These are phyloP conservation scores for Rhagonycha lutea DNA, from an alignment of 2,888 invertebrate species.

Conservation along the genomic window DNA sequence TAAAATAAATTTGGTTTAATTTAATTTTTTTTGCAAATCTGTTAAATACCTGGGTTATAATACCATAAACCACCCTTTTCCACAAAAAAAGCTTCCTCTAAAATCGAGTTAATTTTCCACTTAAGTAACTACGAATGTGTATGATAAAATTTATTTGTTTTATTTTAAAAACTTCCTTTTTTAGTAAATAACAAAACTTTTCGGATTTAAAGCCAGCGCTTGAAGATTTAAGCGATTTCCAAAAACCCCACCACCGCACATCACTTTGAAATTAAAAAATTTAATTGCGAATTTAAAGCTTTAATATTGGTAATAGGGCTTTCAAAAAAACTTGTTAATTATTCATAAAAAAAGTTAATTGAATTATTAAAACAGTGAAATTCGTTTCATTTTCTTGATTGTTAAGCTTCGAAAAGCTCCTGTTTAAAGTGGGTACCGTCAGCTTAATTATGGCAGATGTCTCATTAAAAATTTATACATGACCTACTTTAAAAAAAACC, in stretches of 20 bases:
- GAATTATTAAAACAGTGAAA: slow-evolving; percentile 1
- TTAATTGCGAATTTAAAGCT: neutral
- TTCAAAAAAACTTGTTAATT: neutral
- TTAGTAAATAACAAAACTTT: neutral
- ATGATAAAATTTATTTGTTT: neutral
- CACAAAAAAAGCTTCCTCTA: neutral
- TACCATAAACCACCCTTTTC: neutral
- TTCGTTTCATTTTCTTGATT: neutral
- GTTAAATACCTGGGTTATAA: neutral
- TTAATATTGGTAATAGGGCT: neutral
- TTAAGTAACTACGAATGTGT: neutral
- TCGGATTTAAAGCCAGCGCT: neutral
- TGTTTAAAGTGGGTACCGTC: neutral
- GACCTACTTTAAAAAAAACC: slow-evolving; percentile 10
- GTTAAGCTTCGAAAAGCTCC: neutral
- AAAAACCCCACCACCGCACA: neutral
- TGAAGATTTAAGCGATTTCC: neutral
- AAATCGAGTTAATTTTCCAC: neutral
- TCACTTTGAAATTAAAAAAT: neutral
- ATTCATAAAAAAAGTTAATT: slow-evolving; percentile 1
- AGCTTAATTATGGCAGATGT: slow-evolving; percentile 8
- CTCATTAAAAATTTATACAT: slow-evolving; percentile 17
- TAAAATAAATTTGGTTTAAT: neutral
- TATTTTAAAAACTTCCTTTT: neutral
- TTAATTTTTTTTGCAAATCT: neutral